phyloP scores from a whole-genome alignment of 2,113 vertebrate genomes.

The Sakesphorus luctuosus region DNA sequence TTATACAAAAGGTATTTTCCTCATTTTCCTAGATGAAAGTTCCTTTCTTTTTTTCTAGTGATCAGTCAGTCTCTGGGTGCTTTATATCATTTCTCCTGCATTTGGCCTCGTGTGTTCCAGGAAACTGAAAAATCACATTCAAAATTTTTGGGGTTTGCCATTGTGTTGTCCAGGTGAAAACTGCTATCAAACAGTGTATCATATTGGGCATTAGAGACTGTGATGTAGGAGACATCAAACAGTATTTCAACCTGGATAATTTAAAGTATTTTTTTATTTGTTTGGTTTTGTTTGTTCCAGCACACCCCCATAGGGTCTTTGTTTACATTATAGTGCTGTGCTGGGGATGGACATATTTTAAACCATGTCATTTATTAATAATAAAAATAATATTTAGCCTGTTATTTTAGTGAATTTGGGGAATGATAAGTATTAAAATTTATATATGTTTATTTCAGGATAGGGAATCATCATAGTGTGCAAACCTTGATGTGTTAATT shows the following conservation, averaged over 20 bases:
- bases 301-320: background rate
- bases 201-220: background rate
- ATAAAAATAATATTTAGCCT: background rate
- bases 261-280: background rate
- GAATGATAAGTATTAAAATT: background rate
- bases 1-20: background rate
- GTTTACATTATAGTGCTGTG: background rate
- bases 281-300: background rate
- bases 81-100: background rate
- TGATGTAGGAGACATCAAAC: background rate
- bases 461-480: background rate
- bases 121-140: background rate
- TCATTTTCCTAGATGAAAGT: background rate
- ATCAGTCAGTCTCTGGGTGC: background rate
- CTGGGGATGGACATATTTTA: background rate
- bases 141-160: background rate
- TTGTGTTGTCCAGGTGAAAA: background rate
- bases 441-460: background rate
- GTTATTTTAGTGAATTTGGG: background rate
- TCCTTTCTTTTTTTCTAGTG: background rate
- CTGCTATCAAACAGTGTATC: background rate
- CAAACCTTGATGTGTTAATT: background rate
- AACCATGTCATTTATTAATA: background rate
- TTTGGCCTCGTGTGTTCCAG: background rate
- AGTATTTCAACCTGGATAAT: background rate